phyloP scores from a whole-genome alignment of 2,113 vertebrate genomes.

The Callaeas wilsoni region DNA sequence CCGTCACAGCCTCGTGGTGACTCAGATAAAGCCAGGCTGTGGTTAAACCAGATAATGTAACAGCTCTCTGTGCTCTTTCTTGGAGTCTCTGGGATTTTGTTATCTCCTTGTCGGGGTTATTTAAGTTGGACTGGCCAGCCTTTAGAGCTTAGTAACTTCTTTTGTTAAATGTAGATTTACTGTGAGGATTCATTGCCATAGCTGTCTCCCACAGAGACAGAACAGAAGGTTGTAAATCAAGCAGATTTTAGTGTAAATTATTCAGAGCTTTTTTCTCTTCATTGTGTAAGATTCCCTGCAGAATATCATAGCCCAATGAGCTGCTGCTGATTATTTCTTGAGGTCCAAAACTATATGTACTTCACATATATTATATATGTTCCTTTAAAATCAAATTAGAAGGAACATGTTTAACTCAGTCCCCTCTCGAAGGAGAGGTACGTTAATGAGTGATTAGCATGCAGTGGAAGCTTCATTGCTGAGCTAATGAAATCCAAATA shows the following conservation, averaged over 20 bases:
- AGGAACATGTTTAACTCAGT: not conserved
- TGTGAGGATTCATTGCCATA: not conserved
- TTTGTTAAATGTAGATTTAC: not conserved
- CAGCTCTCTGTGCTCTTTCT: not conserved
- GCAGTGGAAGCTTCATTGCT: not conserved
- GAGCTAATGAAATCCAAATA: not conserved
- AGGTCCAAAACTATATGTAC: not conserved
- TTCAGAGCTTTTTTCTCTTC: not conserved
- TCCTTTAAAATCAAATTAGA: not conserved
- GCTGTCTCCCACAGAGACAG: not conserved
- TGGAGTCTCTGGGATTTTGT: not conserved
- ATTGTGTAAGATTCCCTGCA: not conserved
- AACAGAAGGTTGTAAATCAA: conserved; percentile 54
- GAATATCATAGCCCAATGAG: not conserved
- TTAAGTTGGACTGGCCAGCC: not conserved
- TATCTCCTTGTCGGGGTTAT: not conserved
- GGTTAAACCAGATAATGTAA: not conserved
- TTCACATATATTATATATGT: not conserved
- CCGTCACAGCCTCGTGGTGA: not conserved
- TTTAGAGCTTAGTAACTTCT: not conserved
- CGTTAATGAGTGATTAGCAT: not conserved
- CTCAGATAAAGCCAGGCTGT: not conserved
- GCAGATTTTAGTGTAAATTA: conserved; percentile 32
- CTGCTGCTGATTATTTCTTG: not conserved
- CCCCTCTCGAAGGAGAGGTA: not conserved